Evolutionary conservation across 2,797 vertebrate species (phyloP), one percentile per base, ranked within the genome.

Genomic region (Semaprochilodus insignis): DNA sequence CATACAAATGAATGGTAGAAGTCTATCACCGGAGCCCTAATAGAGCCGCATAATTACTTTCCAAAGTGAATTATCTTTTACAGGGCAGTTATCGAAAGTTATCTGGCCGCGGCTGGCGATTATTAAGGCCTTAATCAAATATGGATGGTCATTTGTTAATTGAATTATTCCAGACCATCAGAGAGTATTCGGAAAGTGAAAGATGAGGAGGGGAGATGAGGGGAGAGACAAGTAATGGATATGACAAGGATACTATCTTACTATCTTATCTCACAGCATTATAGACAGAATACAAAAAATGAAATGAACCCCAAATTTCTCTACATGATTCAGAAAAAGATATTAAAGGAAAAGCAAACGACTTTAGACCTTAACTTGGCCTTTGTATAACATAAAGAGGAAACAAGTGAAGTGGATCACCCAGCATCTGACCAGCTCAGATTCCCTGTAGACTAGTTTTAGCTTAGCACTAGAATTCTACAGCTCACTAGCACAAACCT

Each of bases 41-140:
- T 86, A 80, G 75, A 83, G 78, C 78, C 67, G 67, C 73, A 69
- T 87, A 89, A 89, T 87, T 87, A 88, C 80, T 86, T 89, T 84
- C 48, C 78, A 78, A 85, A 86, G 86, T 87, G 85, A 90, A 90
- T 88, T 70, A 87, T 87, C 83, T 86, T 85, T 85, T 81, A 85
- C 77, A 65, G 78, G 83, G 80, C 83, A 81, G 84, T 87, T 87
- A 89, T 89, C 80, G 85, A 83, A 90, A 83, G 78, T 86, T 86
- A 84, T 88, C 85, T 54, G 78, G 83, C 81, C 67, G 44, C 74
- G 83, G 74, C 85, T 74, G 76, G 78, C 81, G 85, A 87, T 89
- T 89, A 88, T 87, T 86, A 83, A 85, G 80, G 81, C 82, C 86
- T 86, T 89, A 87, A 88, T 87, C 83, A 87, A 87, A 88, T 86